Conservation (phyloP, 2,888 invertebrate species). For the Aphodius granarius region DNA sequence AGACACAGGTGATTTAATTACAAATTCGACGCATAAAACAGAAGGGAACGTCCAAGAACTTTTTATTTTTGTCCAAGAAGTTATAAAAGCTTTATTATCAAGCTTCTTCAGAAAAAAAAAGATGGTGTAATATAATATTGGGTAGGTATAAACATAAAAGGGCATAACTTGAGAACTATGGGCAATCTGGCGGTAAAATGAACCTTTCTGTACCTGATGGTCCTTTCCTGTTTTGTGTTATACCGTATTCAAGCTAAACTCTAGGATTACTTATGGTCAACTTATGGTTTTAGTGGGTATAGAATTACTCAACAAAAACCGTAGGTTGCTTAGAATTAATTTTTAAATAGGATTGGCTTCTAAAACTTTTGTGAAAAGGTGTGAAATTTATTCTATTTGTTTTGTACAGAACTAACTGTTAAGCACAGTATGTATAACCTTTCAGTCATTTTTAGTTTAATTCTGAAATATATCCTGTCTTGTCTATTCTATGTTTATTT, state of each 20-base stretch:
- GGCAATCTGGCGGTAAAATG: background rate
- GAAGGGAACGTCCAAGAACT: background rate
- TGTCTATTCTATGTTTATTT: too few species aligned
- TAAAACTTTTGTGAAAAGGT: too few species aligned
- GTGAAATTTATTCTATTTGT: too few species aligned
- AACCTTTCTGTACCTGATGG: background rate
- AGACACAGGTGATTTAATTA: background rate
- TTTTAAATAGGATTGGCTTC: background rate
- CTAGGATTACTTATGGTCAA: background rate
- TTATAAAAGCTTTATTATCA: background rate
- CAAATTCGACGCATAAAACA: background rate
- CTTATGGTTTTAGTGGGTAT: background rate
- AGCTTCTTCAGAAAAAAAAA: background rate
- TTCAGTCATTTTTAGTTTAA: too few species aligned
- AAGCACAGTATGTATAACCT: too few species aligned
- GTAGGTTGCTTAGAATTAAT: background rate
- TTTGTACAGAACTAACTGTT: too few species aligned
- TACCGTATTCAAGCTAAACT: background rate
- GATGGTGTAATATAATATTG: background rate
- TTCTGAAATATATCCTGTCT: too few species aligned
- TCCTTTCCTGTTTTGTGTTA: background rate
- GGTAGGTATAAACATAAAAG: background rate
- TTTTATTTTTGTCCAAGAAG: background rate
- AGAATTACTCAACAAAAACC: background rate
- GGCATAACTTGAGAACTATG: background rate